A percentile compares a stretch with the other conserved stretches of the same genome.
Evolutionary conservation across 2,888 invertebrate species (phyloP).

Genomic region (Diaprepes abbreviatus): DNA sequence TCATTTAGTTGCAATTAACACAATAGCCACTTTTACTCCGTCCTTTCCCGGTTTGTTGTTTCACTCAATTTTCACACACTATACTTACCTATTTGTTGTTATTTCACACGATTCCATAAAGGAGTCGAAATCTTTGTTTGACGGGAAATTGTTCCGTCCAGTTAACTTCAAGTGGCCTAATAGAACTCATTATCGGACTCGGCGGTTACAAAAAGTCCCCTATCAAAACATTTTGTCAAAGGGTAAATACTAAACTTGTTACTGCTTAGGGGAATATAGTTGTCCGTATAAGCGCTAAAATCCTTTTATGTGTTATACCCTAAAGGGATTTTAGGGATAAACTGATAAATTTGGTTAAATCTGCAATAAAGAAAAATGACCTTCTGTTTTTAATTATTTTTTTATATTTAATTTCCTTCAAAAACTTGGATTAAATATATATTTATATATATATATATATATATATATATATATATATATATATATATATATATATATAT

Average conservation of each 20-base stretch:
- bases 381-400: too few relatives aligned
- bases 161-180: constrained; percentile 58
- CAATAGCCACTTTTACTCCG: too few relatives aligned
- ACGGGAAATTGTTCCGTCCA: constrained; percentile 55
- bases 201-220: constrained; percentile 60
- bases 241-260: constrained; percentile 51
- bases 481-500: too few relatives aligned
- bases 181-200: constrained; percentile 60
- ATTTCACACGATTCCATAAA: constrained; percentile 44
- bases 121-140: constrained; percentile 21
- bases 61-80: constrained; percentile 7
- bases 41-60: neutral
- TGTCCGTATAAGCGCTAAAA: constrained; percentile 39
- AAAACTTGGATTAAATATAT: too few relatives aligned
- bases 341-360: constrained; percentile 24
- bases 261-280: constrained; percentile 35
- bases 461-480: too few relatives aligned
- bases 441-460: too few relatives aligned
- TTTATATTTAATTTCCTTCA: too few relatives aligned
- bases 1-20: too few relatives aligned
- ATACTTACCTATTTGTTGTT: constrained; percentile 35
- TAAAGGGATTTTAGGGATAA: constrained; percentile 36
- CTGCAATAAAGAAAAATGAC: neutral
- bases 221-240: constrained; percentile 60
- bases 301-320: constrained; percentile 38